Evolutionary conservation across 2,888 invertebrate species (phyloP), one percentile per base, ranked within the genome.

Genomic region (Punctoribates punctum): DNA sequence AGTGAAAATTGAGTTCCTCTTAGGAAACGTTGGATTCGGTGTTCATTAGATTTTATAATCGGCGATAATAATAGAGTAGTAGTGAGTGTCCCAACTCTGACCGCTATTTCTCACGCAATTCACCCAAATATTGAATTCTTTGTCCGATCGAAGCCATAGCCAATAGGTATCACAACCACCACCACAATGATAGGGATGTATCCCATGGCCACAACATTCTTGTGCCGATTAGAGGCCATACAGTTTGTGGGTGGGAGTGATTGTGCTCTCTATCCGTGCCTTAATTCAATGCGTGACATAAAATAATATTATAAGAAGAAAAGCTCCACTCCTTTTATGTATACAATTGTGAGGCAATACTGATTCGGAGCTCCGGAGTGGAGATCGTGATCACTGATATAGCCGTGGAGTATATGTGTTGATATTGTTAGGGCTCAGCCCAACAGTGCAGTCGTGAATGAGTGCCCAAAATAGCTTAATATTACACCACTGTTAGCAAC

Each of bases 231-330:
- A 20, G 11, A 25, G 11, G 20, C 20, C 25, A 57, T 57, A 57
- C 20, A 13, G 23, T 20, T 42, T 42, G 38, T 42, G 70, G 38
- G 70, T 70, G 70, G 42, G 70, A 70, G 70, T 29, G 38, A 42
- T 70, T 38, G 70, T 70, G 25, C 27, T 29, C 60, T 60, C 51
- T 51, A 17, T 51, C 51, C 8, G 42, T 23, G 57, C 23, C 57
- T 70, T 70, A 70, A 70, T 70, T 70, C 70, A 70, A 70, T 38
- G 23, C 70, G 70, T 70, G 70, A 70, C 46, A 20, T 42, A 20
- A 70, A 70, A 70, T 57, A 57, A 23, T 57, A 57, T 23, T 42
- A 42, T 9, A 42, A 57, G 1, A 57, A 57, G 51, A 20, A 51
- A 51, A 57, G 6, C 17, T 57, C 57, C 57, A 57, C 57, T 57